Evolutionary conservation across 2,797 vertebrate genomes (phyloP).

Genomic region (Sebastes taczanowskii): DNA sequence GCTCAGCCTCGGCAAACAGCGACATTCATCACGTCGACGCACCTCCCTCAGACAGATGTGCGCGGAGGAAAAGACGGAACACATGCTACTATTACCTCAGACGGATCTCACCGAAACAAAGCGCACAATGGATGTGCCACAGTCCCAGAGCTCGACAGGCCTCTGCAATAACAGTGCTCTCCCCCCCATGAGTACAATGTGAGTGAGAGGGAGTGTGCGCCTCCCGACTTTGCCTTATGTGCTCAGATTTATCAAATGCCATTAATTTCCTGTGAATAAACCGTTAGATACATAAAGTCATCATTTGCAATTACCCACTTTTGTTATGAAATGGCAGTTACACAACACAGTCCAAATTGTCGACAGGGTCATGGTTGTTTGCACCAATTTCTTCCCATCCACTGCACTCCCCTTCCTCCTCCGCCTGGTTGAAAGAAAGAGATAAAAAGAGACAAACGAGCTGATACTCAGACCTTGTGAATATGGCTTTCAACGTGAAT

Average conservation of each 20-base stretch:
- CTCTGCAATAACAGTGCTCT: slow-evolving; percentile 16
- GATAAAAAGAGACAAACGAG: slow-evolving; percentile 5
- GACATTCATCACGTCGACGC: slow-evolving; percentile 56
- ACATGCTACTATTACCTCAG: slow-evolving; percentile 48
- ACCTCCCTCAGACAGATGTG: slow-evolving; percentile 48
- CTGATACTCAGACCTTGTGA: background rate
- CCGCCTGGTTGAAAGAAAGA: background rate
- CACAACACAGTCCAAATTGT: slow-evolving; percentile 11
- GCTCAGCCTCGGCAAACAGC: slow-evolving; percentile 64
- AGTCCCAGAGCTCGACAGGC: slow-evolving; percentile 31
- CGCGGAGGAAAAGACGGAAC: slow-evolving; percentile 38
- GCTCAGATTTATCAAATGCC: slow-evolving; percentile 13
- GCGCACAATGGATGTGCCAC: slow-evolving; percentile 32
- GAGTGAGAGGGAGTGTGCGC: background rate
- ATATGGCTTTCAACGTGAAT: slow-evolving; percentile 23
- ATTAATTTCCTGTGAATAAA: slow-evolving; percentile 7
- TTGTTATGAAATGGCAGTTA: slow-evolving; percentile 20
- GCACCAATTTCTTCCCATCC: slow-evolving; percentile 6
- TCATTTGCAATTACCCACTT: slow-evolving; percentile 15
- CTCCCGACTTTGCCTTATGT: background rate
- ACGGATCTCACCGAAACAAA: slow-evolving; percentile 43
- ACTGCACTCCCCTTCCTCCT: background rate
- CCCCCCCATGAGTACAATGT: background rate
- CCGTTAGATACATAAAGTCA: background rate
- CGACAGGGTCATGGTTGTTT: slow-evolving; percentile 10